Conservation (phyloP, 2,797 vertebrate species). For the Spinibarbus caldwelli region DNA sequence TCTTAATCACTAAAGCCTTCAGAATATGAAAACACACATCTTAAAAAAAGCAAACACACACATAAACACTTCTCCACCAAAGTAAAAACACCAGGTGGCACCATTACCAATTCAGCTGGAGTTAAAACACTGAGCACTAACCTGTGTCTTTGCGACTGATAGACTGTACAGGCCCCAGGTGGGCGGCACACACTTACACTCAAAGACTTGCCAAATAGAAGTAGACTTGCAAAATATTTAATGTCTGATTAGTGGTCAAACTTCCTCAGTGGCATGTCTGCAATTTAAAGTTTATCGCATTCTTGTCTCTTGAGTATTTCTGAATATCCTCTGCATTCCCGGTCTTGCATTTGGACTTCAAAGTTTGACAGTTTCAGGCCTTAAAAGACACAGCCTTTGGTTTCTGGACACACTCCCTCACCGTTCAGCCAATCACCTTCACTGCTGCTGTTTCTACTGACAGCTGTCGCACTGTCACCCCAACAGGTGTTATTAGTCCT, state of each 20-base stretch:
- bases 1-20: not conserved
- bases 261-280: conserved; percentile 32
- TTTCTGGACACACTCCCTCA: not conserved
- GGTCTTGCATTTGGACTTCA: conserved; percentile 10
- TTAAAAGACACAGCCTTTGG: conserved; percentile 10
- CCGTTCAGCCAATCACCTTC: conserved; percentile 37
- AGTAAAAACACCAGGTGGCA: conserved; percentile 61
- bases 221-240: conserved; percentile 40
- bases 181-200: conserved; percentile 56
- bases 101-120: conserved; percentile 58
- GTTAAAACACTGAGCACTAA: conserved; percentile 55
- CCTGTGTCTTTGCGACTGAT: conserved; percentile 54
- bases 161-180: conserved; percentile 57
- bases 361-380: conserved; percentile 22
- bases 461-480: conserved; percentile 88
- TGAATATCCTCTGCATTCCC: not conserved
- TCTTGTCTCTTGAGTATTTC: conserved; percentile 11
- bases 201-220: conserved; percentile 49
- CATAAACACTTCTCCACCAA: conserved; percentile 40
- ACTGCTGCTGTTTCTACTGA: conserved; percentile 67
- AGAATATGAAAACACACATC: not conserved
- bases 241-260: conserved; percentile 22
- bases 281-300: conserved; percentile 25
- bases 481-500: conserved; percentile 91
- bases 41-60: conserved; percentile 42